Evolutionary conservation across 2,797 vertebrate species (phyloP).

Genomic region (Labroides dimidiatus): DNA sequence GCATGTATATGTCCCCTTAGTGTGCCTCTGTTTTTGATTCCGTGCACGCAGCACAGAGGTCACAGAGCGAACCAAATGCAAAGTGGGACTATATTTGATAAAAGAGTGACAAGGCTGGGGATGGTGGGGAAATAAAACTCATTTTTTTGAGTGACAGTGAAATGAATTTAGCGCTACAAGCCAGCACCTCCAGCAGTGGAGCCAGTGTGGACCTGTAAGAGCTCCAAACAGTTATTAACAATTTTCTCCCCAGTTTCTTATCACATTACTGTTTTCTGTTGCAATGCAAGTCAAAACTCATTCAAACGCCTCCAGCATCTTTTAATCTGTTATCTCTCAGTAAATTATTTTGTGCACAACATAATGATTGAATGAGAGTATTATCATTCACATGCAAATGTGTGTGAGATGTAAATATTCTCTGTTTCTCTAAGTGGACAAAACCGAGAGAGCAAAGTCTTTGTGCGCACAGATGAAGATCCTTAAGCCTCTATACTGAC

Average conservation of each 20-base stretch:
- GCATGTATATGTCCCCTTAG: conserved; percentile 1
- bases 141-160: conserved; percentile 47
- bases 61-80: conserved; percentile 45
- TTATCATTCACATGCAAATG: conserved; percentile 20
- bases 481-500: conserved; percentile 48
- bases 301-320: not conserved
- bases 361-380: conserved; percentile 24
- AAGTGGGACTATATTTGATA: conserved; percentile 42
- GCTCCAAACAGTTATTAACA: conserved; percentile 26
- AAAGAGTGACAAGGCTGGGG: conserved; percentile 38
- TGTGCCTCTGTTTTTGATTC: conserved; percentile 30
- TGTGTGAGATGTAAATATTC: conserved; percentile 26
- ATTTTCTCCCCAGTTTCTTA: not conserved
- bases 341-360: conserved; percentile 16
- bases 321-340: not conserved
- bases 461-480: conserved; percentile 33
- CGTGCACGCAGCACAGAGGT: conserved; percentile 29
- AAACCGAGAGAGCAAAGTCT: conserved; percentile 35
- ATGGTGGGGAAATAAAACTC: conserved; percentile 30
- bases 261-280: not conserved
- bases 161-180: conserved; percentile 27
- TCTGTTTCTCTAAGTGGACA: conserved; percentile 32
- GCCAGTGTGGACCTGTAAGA: conserved; percentile 3
- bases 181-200: conserved; percentile 9
- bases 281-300: not conserved